Evolutionary conservation across 2,888 invertebrate species (phyloP), one percentile per base, ranked within the genome.

Genomic region (Willowsia nigromaculata): DNA sequence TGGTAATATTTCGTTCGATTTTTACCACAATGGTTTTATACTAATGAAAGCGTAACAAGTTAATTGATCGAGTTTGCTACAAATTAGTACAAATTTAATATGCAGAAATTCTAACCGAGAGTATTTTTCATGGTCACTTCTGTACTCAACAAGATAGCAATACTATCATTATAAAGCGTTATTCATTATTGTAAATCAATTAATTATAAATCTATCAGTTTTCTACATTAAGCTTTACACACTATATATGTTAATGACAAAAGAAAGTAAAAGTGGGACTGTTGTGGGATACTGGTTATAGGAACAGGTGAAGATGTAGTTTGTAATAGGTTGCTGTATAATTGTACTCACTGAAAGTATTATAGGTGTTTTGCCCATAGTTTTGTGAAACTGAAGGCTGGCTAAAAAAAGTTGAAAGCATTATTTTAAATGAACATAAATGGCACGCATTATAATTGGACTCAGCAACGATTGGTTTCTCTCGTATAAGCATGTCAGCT

Each of bases 401-500:
- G 62, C 30, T 15, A 15, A 62, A n/a, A n/a, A 62, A 30, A 15
- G 9, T 62, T 62, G 62, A 62, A 62, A 62, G 37, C 56, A 53
- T 25, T 5, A 56, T 56, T 56, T 56, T 27, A 56, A 37, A 15
- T 62, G 68, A 68, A 68, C 68, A 68, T 68, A 37, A 68, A 68
- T 68, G 68, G 68, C 68, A 68, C 68, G 18, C 3, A 37, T 56
- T 25, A 11, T 27, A 56, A 56, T 0, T 56, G 56, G 56, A 56
- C 56, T n/a, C n/a, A n/a, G 56, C 56, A 56, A 56, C 18, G 9
- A 25, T 22, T 22, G 18, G 56, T 25, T 56, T 56, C 27, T 56
- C 2, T n/a, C 4, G n/a, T 50, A n/a, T 11, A 43, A 43, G 6
- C 18, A 47, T 18, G 2, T 1, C 7, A n/a, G 3, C 50, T 50